Base-by-base conservation (phyloP, 2,888 invertebrate genomes). In the Heliconius charithonia region DNA sequence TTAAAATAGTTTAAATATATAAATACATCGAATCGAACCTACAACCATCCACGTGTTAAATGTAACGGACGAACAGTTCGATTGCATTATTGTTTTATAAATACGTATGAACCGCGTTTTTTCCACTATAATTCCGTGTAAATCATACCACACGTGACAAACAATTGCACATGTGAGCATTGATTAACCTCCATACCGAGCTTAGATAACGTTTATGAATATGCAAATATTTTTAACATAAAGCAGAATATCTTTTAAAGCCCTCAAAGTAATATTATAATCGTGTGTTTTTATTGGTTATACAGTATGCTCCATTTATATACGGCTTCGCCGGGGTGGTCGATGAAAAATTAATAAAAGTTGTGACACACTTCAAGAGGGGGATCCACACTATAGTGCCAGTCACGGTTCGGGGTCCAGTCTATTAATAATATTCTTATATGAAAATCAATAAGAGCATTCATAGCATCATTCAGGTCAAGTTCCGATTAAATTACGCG, bases 211-310 rank as follows among this genome's bases (percentile, higher is more conserved):
- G 13, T 67, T 41, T 67, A 41, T 67, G 13, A 7, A 2, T 25
- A 13, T 41, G 67, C 41, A 67, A 67, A 67, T 67, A 67, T 67
- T 67, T 67, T 67, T 41, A 67, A 67, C 67, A 13, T n/a, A 66
- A 32, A 22, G 25, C 10, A 66, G 67, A 67, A n/a, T 37, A 32
- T 66, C 37, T 37, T 66, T 22, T 37, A 67, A 67, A 67, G 22
- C 66, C 22, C 66, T 66, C 29, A 22, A 32, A 32, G 27, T 32
- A 9, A n/a, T 66, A 66, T 66, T 66, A 22, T 32, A 66, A 19
- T 32, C 29, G 19, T 22, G 7, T 27, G 2, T 16, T 45, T 25
- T 63, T 27, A 25, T 63, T n/a, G 22, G 25, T 62, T 62, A 62
- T 62, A 56, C 4, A 45, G 45, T 16, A 45, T 16, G 16, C 22